Base-by-base conservation (phyloP, 2,113 vertebrate species). In the Himantopus leucocephalus region DNA sequence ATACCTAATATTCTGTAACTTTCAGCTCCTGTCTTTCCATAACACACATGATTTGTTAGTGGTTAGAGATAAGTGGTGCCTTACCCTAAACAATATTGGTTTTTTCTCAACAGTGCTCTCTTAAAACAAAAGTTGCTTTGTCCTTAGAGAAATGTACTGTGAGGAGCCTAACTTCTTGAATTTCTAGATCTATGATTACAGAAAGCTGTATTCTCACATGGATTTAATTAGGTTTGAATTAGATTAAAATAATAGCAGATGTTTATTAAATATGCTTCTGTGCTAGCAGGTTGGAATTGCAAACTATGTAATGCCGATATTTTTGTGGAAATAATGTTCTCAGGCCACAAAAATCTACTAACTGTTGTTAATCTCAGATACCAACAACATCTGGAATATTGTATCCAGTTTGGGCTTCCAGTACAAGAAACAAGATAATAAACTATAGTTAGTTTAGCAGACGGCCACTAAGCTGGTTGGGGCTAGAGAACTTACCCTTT, bases 1-100 rank as follows among this genome's bases (percentile, higher is more conserved):
- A 37, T 68, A 23, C 5, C 6, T 39, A 66, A 29, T 66, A 81
- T 62, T 84, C 15, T 79, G 9, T 59, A 71, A 63, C 10, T 88
- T 32, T 55, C 50, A 91, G 8, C 17, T 88, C 43, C 75, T 67
- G 12, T 60, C 9, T 80, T 39, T 76, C 32, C 35, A 39, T 39
- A 47, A 64, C 39, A 59, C 16, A 73, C 5, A 41, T 4, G 14
- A 53, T 37, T 91, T 94, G 4, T 50, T 77, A 43, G 17, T 41
- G 6, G 35, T 67, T 63, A 59, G 45, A 73, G 12, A 37, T n/a
- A 75, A 73, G 22, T 39, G 9, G 6, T 35, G 3, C 24, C 48
- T 50, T 23, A 50, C 48, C 19, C 24, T 24, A 24, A 35, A 16
- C 3, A 59, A n/a, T 32, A 16, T 23, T 41, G 4, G 0, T 0